These are phyloP conservation scores for Lucifuga dentata DNA, from an alignment of 2,113 vertebrate genomes.

Conservation along the genomic window DNA sequence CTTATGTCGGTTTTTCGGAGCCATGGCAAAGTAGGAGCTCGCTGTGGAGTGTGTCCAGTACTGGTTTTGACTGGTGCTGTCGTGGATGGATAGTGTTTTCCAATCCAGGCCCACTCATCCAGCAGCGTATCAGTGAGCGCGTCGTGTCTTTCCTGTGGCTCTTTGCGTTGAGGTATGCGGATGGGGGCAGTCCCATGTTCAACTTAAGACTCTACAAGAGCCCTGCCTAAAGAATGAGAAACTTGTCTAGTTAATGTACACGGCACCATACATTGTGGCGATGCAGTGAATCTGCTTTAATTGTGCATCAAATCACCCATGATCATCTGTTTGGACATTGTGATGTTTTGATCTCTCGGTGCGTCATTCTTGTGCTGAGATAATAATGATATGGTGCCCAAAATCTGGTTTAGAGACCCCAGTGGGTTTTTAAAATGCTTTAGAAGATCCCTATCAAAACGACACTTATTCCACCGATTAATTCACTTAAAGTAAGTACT, in stretches of 20 bases:
- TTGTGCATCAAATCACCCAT: not conserved
- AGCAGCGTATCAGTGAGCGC: slow-evolving; percentile 80
- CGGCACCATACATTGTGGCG: no score
- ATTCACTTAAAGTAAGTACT: no score
- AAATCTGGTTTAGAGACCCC: not conserved
- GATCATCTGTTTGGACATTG: not conserved
- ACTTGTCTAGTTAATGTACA: no score
- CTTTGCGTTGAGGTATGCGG: slow-evolving; percentile 68
- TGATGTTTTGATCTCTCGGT: no score
- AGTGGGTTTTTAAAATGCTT: not conserved
- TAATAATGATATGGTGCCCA: not conserved
- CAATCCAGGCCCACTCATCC: slow-evolving; percentile 50
- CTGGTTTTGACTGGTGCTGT: slow-evolving; percentile 48
- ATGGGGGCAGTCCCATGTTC: slow-evolving; percentile 71
- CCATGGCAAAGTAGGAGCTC: slow-evolving; percentile 63
- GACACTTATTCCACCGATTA: no score
- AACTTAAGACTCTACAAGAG: no score
- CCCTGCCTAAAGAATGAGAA: no score
- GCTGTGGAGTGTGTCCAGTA: not conserved
- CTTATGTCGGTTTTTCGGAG: slow-evolving; percentile 79
- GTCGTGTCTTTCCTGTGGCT: slow-evolving; percentile 72
- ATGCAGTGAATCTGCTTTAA: not conserved
- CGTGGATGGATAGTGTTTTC: slow-evolving; percentile 57
- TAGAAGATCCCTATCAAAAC: not conserved
- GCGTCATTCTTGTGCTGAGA: not conserved